Conservation (phyloP, 1,140 invertebrate species). For the Harpegnathos saltator region DNA sequence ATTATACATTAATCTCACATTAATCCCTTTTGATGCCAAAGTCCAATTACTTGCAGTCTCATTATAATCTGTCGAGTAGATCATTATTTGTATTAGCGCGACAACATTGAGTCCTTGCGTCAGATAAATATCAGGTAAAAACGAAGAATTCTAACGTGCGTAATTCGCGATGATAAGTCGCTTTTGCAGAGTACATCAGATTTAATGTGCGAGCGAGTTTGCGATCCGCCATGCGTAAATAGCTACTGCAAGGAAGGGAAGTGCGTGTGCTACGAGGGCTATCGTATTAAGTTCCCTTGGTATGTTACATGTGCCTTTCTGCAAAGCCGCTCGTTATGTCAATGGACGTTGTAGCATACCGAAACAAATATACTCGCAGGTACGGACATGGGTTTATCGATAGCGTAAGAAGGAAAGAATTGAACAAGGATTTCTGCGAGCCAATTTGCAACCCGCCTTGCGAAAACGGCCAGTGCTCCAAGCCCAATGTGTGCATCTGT, state of each 20-base stretch:
- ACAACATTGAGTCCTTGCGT: no score
- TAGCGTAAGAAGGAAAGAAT: no score
- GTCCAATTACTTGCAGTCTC: neutral
- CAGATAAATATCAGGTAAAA: no score
- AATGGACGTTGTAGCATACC: slow-evolving; percentile 73
- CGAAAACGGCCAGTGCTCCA: slow-evolving; percentile 39
- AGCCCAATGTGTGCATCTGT: slow-evolving; percentile 51
- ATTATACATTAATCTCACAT: neutral
- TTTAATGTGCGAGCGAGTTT: slow-evolving; percentile 55
- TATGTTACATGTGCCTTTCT: slow-evolving; percentile 65
- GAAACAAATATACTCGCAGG: slow-evolving; percentile 64
- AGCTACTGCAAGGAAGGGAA: slow-evolving; percentile 56
- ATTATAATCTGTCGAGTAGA: no score
- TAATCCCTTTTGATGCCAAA: neutral
- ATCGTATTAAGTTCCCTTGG: neutral
- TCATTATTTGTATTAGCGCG: no score
- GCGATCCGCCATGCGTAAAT: slow-evolving; percentile 26
- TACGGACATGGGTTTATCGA: no score
- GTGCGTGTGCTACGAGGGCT: slow-evolving; percentile 82
- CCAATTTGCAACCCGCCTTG: slow-evolving; percentile 52
- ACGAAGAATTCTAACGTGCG: no score
- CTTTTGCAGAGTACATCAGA: neutral
- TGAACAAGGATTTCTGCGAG: slow-evolving; percentile 8
- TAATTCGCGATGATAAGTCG: no score
- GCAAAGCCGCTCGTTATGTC: slow-evolving; percentile 62